phyloP scores from a whole-genome alignment of 1,140 invertebrate genomes.

The Antheraea pernyi region DNA sequence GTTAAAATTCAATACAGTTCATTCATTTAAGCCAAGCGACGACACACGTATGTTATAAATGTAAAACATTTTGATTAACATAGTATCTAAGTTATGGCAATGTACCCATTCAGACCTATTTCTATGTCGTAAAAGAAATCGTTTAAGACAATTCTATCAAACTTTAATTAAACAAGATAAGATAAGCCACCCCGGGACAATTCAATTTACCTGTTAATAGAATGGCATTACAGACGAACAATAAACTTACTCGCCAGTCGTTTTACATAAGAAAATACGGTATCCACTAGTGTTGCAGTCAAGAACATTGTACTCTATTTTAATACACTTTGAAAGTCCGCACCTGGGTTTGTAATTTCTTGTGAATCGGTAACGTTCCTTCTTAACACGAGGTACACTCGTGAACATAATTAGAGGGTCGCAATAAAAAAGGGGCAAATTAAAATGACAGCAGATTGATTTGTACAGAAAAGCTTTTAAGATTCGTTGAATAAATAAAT shows the following conservation, averaged over 20 bases:
- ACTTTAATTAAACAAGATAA: constrained; percentile 10
- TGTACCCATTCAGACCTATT: neutral
- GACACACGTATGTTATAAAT: neutral
- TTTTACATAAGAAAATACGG: neutral
- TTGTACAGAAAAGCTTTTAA: too few species aligned
- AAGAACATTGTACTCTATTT: neutral
- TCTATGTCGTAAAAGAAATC: neutral
- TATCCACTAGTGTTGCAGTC: neutral
- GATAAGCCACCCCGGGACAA: neutral
- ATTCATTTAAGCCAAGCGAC: too few species aligned
- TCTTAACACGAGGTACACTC: too few species aligned
- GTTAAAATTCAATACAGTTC: too few species aligned
- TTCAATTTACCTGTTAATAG: constrained; percentile 11
- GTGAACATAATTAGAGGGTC: too few species aligned
- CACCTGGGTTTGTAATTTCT: neutral
- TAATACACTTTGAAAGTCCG: neutral
- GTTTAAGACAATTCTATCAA: constrained; percentile 8
- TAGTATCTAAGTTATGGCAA: neutral
- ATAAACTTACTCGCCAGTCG: constrained; percentile 9
- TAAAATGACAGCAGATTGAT: too few species aligned
- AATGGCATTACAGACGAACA: neutral
- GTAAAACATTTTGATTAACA: neutral
- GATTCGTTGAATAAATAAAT: too few species aligned
- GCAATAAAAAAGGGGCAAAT: too few species aligned
- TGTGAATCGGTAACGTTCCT: too few species aligned